Evolutionary conservation across 2,113 vertebrate species (phyloP).

Genomic region (Pomatorhinus ruficollis): DNA sequence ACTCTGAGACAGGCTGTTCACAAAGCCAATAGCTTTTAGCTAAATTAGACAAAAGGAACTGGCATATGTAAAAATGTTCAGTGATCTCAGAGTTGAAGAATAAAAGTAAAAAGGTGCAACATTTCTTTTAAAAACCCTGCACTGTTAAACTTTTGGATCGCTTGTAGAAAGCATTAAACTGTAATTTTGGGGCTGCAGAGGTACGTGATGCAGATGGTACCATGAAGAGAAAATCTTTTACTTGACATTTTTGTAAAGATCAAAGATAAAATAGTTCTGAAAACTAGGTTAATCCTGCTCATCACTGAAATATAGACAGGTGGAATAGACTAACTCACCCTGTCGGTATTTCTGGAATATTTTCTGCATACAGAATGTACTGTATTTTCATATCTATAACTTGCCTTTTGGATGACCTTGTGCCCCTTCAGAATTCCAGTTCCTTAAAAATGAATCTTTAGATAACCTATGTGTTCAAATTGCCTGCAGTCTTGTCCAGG

Average conservation of each 20-base stretch:
- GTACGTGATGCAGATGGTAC: background rate
- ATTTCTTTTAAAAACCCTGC: background rate
- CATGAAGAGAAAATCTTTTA: fast-evolving
- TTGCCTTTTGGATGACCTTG: background rate
- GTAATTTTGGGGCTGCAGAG: background rate
- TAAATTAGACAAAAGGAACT: background rate
- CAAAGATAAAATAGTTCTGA: background rate
- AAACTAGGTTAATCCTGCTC: background rate
- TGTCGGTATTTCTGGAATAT: background rate
- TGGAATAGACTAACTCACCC: background rate
- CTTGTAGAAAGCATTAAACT: background rate
- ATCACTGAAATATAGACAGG: background rate
- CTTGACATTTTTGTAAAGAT: background rate
- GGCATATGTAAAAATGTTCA: background rate
- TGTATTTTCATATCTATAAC: background rate
- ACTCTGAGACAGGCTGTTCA: slow-evolving; percentile 67
- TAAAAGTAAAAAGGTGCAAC: background rate
- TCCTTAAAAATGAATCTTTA: background rate
- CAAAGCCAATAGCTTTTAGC: slow-evolving; percentile 72
- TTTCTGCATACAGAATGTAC: background rate
- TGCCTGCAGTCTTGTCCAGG: background rate
- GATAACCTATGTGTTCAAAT: background rate
- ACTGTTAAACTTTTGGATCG: fast-evolving
- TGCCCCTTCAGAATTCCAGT: background rate
- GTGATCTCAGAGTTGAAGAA: background rate